Evolutionary conservation across 2,113 vertebrate species (phyloP).

Genomic region (Pedetes capensis): DNA sequence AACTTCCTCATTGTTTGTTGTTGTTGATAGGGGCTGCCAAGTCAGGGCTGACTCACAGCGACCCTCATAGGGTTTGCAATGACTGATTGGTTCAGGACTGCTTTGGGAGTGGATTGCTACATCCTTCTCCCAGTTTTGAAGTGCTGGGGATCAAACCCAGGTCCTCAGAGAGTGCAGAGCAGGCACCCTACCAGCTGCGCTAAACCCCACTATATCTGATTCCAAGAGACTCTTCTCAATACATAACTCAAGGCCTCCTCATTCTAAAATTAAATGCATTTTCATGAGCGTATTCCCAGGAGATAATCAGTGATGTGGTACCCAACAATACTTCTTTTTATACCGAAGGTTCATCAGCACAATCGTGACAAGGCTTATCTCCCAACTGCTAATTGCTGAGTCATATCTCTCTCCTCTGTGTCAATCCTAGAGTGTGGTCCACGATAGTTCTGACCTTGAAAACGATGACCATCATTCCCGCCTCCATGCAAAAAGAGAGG

Average conservation of each 20-base stretch:
- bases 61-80: too few species aligned
- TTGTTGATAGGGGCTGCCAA: too few species aligned
- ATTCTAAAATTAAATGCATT: not conserved
- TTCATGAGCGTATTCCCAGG: not conserved
- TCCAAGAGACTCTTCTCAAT: not conserved
- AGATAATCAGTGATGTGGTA: not conserved
- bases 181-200: too few species aligned
- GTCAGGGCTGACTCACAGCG: too few species aligned
- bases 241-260: not conserved
- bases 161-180: too few species aligned
- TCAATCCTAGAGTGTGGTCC: too few species aligned
- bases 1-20: too few species aligned
- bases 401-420: too few species aligned
- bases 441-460: not conserved
- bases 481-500: not conserved
- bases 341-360: not conserved
- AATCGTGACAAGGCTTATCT: not conserved
- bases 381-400: not conserved
- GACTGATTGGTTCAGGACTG: too few species aligned
- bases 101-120: too few species aligned
- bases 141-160: too few species aligned
- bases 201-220: rapidly evolving
- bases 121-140: too few species aligned
- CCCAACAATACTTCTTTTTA: not conserved
- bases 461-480: not conserved